Conservation (phyloP, 2,113 vertebrate species). For the Phyllostomus discolor region DNA sequence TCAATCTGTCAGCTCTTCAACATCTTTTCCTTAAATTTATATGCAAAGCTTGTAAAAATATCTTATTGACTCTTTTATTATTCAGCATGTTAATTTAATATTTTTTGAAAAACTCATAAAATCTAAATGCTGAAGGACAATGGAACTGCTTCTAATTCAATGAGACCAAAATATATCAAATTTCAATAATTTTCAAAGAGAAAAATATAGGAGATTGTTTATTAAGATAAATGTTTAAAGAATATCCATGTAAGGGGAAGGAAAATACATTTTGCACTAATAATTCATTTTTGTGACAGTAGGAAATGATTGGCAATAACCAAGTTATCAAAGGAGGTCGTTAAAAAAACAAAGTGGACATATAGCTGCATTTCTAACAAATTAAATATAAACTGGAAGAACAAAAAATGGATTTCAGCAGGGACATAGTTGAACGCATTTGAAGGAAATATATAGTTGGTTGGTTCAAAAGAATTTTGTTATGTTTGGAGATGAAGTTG, state of each 20-base stretch:
- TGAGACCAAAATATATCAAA: constrained; percentile 34
- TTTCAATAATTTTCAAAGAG: background rate
- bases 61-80: constrained; percentile 63
- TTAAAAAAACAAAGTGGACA: background rate
- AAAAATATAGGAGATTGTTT: background rate
- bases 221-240: constrained; percentile 51
- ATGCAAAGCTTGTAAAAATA: constrained; percentile 42
- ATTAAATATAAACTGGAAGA: background rate
- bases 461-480: background rate
- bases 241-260: background rate
- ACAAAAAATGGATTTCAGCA: background rate
- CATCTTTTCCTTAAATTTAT: constrained; percentile 38
- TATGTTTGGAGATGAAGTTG: background rate
- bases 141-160: constrained; percentile 33
- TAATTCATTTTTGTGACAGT: background rate
- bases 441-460: background rate
- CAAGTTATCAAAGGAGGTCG: background rate
- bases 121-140: constrained; percentile 37
- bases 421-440: background rate
- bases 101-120: constrained; percentile 59
- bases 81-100: constrained; percentile 68
- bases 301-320: background rate
- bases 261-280: background rate
- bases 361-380: background rate
- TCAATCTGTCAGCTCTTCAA: constrained; percentile 43